A percentile compares a stretch with the other conserved stretches of the same genome.
Conservation (phyloP, 1,140 invertebrate species). For the silkworm (Bombyx mori) region DNA sequence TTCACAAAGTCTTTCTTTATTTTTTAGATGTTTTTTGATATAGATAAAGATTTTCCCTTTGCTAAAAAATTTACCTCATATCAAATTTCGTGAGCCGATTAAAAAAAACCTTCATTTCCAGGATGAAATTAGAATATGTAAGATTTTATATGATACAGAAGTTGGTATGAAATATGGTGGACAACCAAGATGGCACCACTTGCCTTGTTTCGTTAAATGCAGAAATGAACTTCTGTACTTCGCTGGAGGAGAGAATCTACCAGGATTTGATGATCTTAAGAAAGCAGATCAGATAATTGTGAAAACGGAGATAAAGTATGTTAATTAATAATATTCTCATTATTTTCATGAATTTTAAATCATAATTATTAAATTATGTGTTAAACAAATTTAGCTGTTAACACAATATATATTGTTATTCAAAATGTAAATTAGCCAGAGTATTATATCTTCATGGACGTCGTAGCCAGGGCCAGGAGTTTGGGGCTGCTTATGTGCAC, state of each 20-base stretch:
- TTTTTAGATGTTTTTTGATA: too few species aligned
- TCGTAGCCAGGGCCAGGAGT: too few species aligned
- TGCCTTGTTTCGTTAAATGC: constrained; percentile 91
- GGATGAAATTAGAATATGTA: constrained; percentile 85
- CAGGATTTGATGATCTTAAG: constrained; percentile 81
- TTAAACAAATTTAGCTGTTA: too few species aligned
- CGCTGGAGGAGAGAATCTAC: constrained; percentile 78
- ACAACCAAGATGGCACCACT: constrained; percentile 89
- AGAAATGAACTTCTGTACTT: constrained; percentile 83
- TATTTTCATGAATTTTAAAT: too few species aligned
- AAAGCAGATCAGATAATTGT: constrained; percentile 83
- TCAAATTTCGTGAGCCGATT: background rate
- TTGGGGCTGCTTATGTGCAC: too few species aligned
- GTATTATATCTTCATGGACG: too few species aligned
- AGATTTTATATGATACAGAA: constrained; percentile 89
- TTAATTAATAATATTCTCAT: constrained; percentile 6
- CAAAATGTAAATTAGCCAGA: too few species aligned
- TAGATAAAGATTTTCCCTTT: too few species aligned
- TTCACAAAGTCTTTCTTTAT: too few species aligned
- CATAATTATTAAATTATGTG: too few species aligned
- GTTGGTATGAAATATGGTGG: constrained; percentile 85
- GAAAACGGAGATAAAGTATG: constrained; percentile 78
- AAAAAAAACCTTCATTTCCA: constrained; percentile 44
- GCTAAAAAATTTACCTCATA: too few species aligned
- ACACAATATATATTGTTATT: too few species aligned